Conservation (phyloP, 2,113 vertebrate species). For the Alces alces region DNA sequence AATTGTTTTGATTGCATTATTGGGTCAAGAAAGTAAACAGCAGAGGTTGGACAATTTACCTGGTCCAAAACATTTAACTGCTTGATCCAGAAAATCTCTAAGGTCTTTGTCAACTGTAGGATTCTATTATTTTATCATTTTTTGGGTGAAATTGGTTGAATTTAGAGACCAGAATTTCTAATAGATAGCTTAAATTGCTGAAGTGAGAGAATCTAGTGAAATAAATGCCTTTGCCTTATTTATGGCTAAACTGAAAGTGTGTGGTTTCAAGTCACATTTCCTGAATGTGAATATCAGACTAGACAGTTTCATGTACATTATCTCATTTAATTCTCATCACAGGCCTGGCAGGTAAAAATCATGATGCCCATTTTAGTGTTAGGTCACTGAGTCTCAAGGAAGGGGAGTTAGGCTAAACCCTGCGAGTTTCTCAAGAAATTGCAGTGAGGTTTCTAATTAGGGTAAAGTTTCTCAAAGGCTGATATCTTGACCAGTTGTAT, state of each 20-base stretch:
- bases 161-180: neutral
- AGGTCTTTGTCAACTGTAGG: neutral
- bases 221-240: neutral
- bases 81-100: neutral
- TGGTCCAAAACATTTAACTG: conserved; percentile 7
- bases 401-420: neutral
- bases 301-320: neutral
- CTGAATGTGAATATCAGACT: neutral
- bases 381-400: neutral
- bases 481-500: neutral
- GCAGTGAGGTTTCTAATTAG: neutral
- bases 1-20: conserved; percentile 36
- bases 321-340: neutral
- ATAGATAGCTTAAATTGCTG: neutral
- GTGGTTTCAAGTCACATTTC: neutral
- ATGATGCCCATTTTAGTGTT: neutral
- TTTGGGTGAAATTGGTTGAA: neutral
- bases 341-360: neutral
- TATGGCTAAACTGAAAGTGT: neutral
- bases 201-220: neutral
- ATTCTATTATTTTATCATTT: neutral
- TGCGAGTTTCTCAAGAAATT: neutral
- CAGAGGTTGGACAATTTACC: neutral
- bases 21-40: conserved; percentile 45
- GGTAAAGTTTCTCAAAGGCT: neutral